Conservation (phyloP, 2,113 vertebrate species). For the Rallus limicola region DNA sequence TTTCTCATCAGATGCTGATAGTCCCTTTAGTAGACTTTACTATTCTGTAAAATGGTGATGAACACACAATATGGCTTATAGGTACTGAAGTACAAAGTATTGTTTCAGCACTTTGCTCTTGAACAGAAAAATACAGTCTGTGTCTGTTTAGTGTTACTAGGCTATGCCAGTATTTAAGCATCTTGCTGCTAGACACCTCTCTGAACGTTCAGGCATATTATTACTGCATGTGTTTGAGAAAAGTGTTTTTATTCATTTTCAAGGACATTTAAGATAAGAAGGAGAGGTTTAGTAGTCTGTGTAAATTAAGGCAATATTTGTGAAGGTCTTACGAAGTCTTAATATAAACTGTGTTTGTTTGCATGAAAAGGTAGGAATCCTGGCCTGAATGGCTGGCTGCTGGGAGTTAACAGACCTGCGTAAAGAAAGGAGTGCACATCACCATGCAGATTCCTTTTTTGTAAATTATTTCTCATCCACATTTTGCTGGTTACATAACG, state of each 20-base stretch:
- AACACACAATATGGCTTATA: constrained; percentile 5
- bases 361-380: background rate
- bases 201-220: background rate
- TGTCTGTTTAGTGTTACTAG: background rate
- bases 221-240: background rate
- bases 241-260: background rate
- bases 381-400: background rate
- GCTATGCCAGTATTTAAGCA: background rate
- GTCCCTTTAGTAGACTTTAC: constrained; percentile 51
- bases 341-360: background rate
- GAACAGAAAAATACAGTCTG: background rate
- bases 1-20: constrained; percentile 66
- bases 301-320: background rate
- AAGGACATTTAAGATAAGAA: background rate
- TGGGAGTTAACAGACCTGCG: background rate
- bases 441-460: background rate
- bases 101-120: constrained; percentile 51
- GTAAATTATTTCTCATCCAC: background rate
- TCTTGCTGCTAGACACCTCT: background rate
- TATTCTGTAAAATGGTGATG: constrained; percentile 30
- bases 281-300: background rate
- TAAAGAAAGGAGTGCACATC: background rate
- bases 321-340: background rate
- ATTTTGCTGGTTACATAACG: background rate
- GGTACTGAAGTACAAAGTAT: constrained; percentile 41